Conservation (phyloP, 2,888 invertebrate species). For the Seira musarum region DNA sequence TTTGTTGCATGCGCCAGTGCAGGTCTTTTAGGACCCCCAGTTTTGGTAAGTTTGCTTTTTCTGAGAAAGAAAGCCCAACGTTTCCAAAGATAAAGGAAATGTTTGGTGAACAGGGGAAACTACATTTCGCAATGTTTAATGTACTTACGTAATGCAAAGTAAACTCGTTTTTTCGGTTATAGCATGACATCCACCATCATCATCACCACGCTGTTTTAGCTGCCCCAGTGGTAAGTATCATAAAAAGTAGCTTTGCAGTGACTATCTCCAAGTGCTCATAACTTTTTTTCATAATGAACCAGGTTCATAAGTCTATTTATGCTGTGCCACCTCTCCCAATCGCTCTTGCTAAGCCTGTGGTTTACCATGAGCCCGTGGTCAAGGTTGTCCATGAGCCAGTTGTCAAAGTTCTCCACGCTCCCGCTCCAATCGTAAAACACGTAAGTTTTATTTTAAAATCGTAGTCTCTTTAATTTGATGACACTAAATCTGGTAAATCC, state of each 20-base stretch:
- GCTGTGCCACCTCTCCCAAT: slow-evolving; percentile 39
- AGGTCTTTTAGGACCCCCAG: slow-evolving; percentile 37
- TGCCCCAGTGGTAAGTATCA: slow-evolving; percentile 51
- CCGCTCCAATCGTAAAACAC: slow-evolving; percentile 36
- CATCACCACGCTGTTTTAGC: slow-evolving; percentile 32
- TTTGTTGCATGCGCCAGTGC: slow-evolving; percentile 49
- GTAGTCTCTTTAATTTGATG: not conserved
- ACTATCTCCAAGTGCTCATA: slow-evolving; percentile 12
- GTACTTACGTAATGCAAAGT: too few relatives aligned
- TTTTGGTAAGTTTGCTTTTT: too few relatives aligned
- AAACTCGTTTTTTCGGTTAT: too few relatives aligned
- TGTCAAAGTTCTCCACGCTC: slow-evolving; percentile 36
- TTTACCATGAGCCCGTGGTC: slow-evolving; percentile 20
- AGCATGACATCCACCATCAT: not conserved
- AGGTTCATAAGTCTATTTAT: slow-evolving; percentile 34
- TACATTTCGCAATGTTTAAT: too few relatives aligned
- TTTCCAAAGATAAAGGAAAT: too few relatives aligned
- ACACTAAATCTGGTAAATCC: too few relatives aligned
- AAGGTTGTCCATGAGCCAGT: slow-evolving; percentile 19
- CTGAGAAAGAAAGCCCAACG: too few relatives aligned
- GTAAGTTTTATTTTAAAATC: slow-evolving; percentile 1
- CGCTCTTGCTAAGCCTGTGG: not conserved
- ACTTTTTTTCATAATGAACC: too few relatives aligned
- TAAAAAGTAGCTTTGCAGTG: too few relatives aligned
- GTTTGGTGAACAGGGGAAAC: too few relatives aligned